Percentiles rank a stretch among this genome's conserved stretches.
These are phyloP conservation scores for Diaprepes abbreviatus DNA, from an alignment of 2,888 invertebrate species.

Conservation along the genomic window DNA sequence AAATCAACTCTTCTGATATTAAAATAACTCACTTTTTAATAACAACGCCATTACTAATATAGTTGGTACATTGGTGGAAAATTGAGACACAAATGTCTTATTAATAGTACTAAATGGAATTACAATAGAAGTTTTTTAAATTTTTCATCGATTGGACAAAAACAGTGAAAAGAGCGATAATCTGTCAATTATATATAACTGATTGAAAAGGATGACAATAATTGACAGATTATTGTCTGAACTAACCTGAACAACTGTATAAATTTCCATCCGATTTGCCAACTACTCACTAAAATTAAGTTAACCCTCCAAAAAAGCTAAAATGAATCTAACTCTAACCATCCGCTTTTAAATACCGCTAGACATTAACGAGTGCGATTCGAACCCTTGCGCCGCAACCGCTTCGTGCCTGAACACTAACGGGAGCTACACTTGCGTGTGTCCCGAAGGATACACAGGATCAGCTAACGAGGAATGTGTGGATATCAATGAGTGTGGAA, in stretches of 20 bases:
- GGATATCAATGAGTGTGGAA: conserved; percentile 82
- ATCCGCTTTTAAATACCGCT: conserved; percentile 11
- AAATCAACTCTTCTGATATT: conserved; percentile 30
- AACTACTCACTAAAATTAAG: background rate
- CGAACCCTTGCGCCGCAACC: conserved; percentile 78
- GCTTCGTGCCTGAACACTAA: conserved; percentile 82
- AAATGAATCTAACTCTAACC: conserved; percentile 22
- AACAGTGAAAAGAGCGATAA: no score
- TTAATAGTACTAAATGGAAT: no score
- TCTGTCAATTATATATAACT: no score
- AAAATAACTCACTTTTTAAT: conserved; percentile 37
- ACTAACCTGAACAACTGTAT: no score
- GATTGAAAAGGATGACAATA: no score
- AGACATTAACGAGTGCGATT: conserved; percentile 83
- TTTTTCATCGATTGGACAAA: no score
- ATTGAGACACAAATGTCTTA: no score
- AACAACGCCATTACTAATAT: background rate
- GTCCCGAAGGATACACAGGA: conserved; percentile 79
- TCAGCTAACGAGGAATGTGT: conserved; percentile 72
- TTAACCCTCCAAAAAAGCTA: conserved; percentile 42
- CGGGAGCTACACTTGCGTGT: conserved; percentile 83
- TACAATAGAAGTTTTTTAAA: no score
- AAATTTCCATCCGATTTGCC: background rate
- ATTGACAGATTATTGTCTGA: no score
- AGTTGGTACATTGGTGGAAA: conserved; percentile 5